Base-by-base conservation (phyloP, 2,888 invertebrate species). In the Plemyria rubiginata region DNA sequence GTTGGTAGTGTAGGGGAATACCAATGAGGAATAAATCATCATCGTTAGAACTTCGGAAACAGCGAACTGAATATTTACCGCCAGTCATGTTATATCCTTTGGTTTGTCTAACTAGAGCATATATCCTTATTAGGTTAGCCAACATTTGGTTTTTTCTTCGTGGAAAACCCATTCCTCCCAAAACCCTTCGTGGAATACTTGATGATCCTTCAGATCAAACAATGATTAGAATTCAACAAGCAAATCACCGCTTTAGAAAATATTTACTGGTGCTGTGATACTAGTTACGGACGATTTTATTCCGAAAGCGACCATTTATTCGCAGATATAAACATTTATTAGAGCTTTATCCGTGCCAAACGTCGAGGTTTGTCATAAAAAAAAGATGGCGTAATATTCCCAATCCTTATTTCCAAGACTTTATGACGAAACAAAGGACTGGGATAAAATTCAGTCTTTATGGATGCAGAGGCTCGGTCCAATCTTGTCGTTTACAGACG, bases 221-320 rank as follows among this genome's bases (percentile, higher is more conserved):
- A 32, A 32, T 32, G 32, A 32, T 32, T 8, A 5, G 8, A 32
- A 32, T 32, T 32, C 32, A n/a, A n/a, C n/a, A n/a, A n/a, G 32
- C 32, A 49, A 51, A 45, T 50, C 36, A 45, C 29, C 48, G 40
- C 43, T 11, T 40, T 40, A 53, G n/a, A 50, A 57, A 53, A 62
- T 57, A 41, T 57, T 51, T 62, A 50, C 43, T 45, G 22, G 22
- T 22, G 3, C 22, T 22, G 2, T 22, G 46, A 57, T 45, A 45
- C 45, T 15, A 51, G 58, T 58, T 46, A 54, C 54, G 54, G 40
- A 22, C 40, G 45, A 46, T 63, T 58, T 46, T 13, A 15, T 58
- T 16, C 40, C 36, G 32, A 36, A 51, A 52, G 15, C 52, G 56
- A 41, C 51, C 22, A 46, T 49, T 43, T 43, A 32, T 7, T 32